phyloP scores from a whole-genome alignment of 2,113 vertebrate species.

The Pseudopodoces humilis region DNA sequence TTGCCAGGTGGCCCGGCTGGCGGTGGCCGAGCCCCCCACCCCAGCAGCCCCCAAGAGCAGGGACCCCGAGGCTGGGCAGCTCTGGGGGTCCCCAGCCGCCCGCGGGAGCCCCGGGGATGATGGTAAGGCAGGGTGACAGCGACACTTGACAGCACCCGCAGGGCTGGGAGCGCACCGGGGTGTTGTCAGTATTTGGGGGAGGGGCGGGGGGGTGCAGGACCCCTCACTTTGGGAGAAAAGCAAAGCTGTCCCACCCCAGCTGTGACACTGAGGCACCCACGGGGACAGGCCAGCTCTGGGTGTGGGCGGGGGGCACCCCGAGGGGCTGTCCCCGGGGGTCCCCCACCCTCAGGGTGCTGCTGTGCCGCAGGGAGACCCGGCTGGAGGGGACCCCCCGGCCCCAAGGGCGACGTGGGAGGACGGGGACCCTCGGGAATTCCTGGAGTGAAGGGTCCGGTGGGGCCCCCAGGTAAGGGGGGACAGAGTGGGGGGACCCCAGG shows the following conservation, averaged over 20 bases:
- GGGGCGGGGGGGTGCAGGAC: not conserved
- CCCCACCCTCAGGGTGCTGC: not conserved
- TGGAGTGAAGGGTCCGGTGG: constrained; percentile 77
- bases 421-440: constrained; percentile 78
- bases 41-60: constrained; percentile 36
- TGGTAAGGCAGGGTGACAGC: constrained; percentile 30
- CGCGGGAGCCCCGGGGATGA: constrained; percentile 82
- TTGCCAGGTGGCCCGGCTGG: constrained; percentile 83
- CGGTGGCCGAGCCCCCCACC: not conserved
- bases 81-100: constrained; percentile 78
- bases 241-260: not conserved
- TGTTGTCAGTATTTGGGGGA: not conserved
- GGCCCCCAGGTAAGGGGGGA: constrained; percentile 81
- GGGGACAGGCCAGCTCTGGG: not conserved
- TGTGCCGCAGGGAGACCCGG: not conserved
- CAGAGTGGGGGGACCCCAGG: not conserved
- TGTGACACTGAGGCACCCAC: not conserved
- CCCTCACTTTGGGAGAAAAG: fast-evolving
- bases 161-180: fast-evolving
- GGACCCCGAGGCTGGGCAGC: constrained; percentile 49
- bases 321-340: not conserved
- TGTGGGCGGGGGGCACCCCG: not conserved
- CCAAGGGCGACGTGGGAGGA: constrained; percentile 79
- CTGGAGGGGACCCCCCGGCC: constrained; percentile 51
- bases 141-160: not conserved